Base-by-base conservation (phyloP, 1,140 invertebrate species). In the Drosophila saltans region DNA sequence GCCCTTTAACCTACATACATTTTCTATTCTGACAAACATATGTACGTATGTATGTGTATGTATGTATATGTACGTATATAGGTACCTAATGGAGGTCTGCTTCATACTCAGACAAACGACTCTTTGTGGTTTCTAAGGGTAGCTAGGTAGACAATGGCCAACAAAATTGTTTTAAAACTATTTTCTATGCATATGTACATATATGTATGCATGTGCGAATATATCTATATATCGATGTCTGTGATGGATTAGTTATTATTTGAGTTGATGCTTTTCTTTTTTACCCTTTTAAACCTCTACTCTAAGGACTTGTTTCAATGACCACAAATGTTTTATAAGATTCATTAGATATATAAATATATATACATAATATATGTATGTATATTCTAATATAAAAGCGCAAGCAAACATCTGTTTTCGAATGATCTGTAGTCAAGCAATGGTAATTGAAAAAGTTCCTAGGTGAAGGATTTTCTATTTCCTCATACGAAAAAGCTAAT, bases 1-100 rank as follows among this genome's bases (percentile, higher is more conserved):
- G 84, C 69, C 80, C 83, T 86, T 82, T 86, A 86, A 88, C 82
- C 82, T 88, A 86, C 83, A 86, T 79, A 70, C 67, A 52, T 52
- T 52, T 52, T 52, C 45, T 52, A 52, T 52, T 4, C 33, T 7
- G 33, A 36, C 33, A 36, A 36, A 36, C 33, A 36, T 36, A 36
- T 0, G 6, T 36, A 36, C 33, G 2, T 36, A 36, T 30, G 28
- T 30, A 30, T 30, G 28, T 30, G 0, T 30, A 0, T 30, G 4
- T 30, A 4, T 30, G 4, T 30, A 30, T 36, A 36, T 5, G 2
- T 36, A 36, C 2, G 33, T 36, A 26, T 9, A 8, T 45, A 45
- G 24, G 21, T 36, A 67, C 40, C 63, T 52, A 24, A 24, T 24
- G 43, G 66, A 62, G 52, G 41, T 26, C 39, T 70, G 61, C 6